Base-by-base conservation (phyloP, 2,888 invertebrate species). In the Mycalesis mineus region DNA sequence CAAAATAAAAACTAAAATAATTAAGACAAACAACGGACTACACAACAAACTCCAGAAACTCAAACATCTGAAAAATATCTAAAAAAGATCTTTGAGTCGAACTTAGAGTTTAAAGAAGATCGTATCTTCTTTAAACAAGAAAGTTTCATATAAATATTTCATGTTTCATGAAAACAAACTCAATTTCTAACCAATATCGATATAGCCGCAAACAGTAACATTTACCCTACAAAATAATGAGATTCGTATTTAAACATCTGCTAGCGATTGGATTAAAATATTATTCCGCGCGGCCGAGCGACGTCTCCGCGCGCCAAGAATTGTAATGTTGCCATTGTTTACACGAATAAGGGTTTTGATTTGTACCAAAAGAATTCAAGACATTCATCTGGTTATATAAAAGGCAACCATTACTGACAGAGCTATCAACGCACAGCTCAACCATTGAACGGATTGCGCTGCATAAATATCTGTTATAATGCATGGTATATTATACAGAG, bases 241-340 rank as follows among this genome's bases (percentile, higher is more conserved):
- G 73, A 82, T 78, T 75, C 78, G 64, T 64, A 70, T 70, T 73
- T 71, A 76, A 82, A 79, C 82, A 84, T 80, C 83, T 83, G 84
- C 70, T 71, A 57, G 62, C 58, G 78, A 79, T 75, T 68, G 80
- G 84, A 82, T 84, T 84, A 84, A 71, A 71, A 78, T 81, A 81
- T 84, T 84, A 82, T 81, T 79, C 78, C 75, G 66, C 67, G 58
- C 57, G 63, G 65, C 39, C 57, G 55, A 39, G 56, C 57, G 62
- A 60, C 49, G 37, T 49, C 47, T 41, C 41, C 37, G 44, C 37
- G 44, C 49, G 53, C 39, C 55, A 55, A 39, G 61, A 55, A 65
- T 65, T 41, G 55, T 40, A 64, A 64, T 61, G 36, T 39, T 39
- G 52, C 49, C 52, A 57, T 58, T 61, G 63, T 62, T 63, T 60